Percentiles rank a stretch among this genome's conserved stretches.
phyloP scores from a whole-genome alignment of 2,113 vertebrate genomes.

The Rhynchomys soricoides region DNA sequence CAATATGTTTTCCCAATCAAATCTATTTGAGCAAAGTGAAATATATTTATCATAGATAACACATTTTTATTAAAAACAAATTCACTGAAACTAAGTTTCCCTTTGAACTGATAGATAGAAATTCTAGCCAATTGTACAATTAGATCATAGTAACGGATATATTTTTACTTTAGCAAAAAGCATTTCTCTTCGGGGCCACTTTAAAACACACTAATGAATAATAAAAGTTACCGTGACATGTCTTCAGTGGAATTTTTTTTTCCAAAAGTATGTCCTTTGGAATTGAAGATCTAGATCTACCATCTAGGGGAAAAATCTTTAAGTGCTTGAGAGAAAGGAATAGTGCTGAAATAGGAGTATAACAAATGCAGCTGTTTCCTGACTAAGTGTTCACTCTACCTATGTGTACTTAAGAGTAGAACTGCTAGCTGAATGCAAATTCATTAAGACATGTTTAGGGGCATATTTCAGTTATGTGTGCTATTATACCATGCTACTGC shows the following conservation, averaged over 20 bases:
- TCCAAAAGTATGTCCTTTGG: slow-evolving; percentile 64
- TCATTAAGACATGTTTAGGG: neutral
- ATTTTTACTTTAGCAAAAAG: slow-evolving; percentile 78
- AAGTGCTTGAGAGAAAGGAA: neutral
- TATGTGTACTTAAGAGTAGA: neutral
- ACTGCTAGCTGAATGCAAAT: neutral
- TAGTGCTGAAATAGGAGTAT: neutral
- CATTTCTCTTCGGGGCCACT: slow-evolving; percentile 65
- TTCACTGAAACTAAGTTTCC: slow-evolving; percentile 83
- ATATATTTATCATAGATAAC: slow-evolving; percentile 85
- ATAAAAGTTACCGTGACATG: slow-evolving; percentile 58
- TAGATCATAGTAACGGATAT: slow-evolving; percentile 72
- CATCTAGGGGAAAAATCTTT: neutral
- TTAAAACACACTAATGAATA: slow-evolving; percentile 66
- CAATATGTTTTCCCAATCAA: slow-evolving; percentile 85
- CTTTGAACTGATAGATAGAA: slow-evolving; percentile 75
- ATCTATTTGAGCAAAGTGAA: slow-evolving; percentile 84
- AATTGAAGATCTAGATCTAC: slow-evolving; percentile 28
- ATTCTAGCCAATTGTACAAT: slow-evolving; percentile 73
- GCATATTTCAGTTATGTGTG: neutral
- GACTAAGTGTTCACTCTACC: slow-evolving; percentile 10
- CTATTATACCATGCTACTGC: neutral
- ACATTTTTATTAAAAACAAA: slow-evolving; percentile 88
- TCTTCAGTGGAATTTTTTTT: slow-evolving; percentile 63
- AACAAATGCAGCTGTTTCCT: slow-evolving; percentile 41